These are phyloP conservation scores for Stercorarius parasiticus DNA, from an alignment of 2,113 vertebrate species.

Conservation along the genomic window DNA sequence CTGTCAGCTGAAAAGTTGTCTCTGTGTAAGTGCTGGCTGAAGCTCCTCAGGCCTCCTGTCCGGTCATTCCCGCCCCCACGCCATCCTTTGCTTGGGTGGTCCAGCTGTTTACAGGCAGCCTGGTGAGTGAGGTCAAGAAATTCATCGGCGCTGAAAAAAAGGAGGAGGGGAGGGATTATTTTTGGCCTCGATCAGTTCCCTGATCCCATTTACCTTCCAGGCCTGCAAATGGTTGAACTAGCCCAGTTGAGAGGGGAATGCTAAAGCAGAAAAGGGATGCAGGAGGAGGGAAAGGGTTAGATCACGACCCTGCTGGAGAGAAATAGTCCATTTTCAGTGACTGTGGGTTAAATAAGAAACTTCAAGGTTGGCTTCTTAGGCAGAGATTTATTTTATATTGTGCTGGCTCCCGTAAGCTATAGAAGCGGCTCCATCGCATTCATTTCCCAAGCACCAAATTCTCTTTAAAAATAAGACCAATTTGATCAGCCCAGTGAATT, in stretches of 20 bases:
- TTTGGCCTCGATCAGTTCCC: not conserved
- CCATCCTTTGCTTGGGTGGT: conserved; percentile 48
- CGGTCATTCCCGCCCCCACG: not conserved
- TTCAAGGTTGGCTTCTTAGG: not conserved
- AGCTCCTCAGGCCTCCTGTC: not conserved
- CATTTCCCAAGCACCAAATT: not conserved
- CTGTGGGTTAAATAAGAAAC: not conserved
- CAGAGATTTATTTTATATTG: not conserved
- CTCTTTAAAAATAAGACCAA: not conserved
- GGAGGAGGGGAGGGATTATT: not conserved
- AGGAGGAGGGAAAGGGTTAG: not conserved
- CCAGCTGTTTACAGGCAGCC: conserved; percentile 59
- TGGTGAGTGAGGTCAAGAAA: not conserved
- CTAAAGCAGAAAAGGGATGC: not conserved
- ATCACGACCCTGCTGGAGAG: not conserved
- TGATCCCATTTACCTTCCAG: not conserved
- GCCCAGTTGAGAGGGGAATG: not conserved
- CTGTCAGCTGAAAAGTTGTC: not conserved
- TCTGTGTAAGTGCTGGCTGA: not conserved
- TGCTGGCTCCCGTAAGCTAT: not conserved
- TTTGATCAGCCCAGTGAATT: not conserved
- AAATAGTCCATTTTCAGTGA: not conserved
- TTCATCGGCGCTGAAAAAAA: not conserved
- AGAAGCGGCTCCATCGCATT: not conserved
- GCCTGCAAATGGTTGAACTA: not conserved